A percentile compares a stretch with the other conserved stretches of the same genome.
Conservation (phyloP, 2,113 vertebrate species). For the Anser cygnoides region DNA sequence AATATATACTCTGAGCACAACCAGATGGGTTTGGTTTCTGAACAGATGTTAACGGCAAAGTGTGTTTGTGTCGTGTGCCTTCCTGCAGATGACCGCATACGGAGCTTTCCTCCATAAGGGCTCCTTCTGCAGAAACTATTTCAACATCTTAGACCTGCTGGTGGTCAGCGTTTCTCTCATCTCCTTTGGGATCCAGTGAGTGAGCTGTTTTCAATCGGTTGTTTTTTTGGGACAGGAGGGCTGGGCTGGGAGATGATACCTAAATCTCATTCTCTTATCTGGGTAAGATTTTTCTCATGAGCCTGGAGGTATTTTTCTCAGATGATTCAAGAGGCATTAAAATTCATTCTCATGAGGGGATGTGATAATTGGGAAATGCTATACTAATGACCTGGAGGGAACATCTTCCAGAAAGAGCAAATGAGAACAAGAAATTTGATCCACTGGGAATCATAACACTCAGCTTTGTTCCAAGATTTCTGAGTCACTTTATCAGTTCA, state of each 20-base stretch:
- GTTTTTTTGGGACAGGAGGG: accelerated
- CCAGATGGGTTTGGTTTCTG: neutral
- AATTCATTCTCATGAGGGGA: neutral
- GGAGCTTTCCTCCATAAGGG: constrained; percentile 98
- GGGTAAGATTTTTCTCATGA: neutral
- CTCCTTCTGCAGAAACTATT: constrained; percentile 98
- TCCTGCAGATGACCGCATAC: constrained; percentile 94
- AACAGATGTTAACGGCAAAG: constrained; percentile 24
- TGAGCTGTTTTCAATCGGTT: constrained; percentile 42
- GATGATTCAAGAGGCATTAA: neutral
- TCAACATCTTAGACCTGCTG: constrained; percentile 98
- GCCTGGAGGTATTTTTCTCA: neutral
- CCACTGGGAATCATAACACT: neutral
- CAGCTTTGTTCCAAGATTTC: neutral
- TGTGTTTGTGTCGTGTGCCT: constrained; percentile 40
- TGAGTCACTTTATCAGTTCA: neutral
- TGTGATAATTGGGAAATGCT: neutral
- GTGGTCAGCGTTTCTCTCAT: constrained; percentile 99
- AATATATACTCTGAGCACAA: neutral
- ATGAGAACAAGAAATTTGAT: neutral
- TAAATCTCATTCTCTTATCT: neutral
- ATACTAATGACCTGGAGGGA: neutral
- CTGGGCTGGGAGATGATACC: neutral
- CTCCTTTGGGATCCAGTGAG: constrained; percentile 99
- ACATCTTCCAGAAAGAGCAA: neutral